Evolutionary conservation across 2,888 invertebrate genomes (phyloP).

Genomic region (Ischnura elegans): DNA sequence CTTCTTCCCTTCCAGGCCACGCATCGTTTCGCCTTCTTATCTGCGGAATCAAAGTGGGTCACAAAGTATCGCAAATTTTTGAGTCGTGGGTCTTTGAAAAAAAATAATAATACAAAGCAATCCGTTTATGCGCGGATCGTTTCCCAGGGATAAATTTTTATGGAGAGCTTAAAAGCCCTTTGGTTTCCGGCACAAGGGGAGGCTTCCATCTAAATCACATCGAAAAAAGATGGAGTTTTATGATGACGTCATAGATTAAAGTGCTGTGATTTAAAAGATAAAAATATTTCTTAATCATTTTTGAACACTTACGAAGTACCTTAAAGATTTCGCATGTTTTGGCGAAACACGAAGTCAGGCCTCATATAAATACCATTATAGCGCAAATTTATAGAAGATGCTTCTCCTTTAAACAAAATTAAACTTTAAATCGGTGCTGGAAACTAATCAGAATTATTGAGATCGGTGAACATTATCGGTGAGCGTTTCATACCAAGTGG

Average conservation of each 20-base stretch:
- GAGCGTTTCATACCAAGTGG: no score
- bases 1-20: neutral
- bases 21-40: neutral
- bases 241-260: neutral
- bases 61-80: neutral
- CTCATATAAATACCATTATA: no score
- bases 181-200: neutral
- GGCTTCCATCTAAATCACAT: neutral
- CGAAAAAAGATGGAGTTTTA: neutral
- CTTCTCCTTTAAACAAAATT: no score
- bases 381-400: no score
- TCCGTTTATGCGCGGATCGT: neutral
- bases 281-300: no score
- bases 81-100: no score
- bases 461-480: no score
- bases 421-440: no score
- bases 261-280: neutral
- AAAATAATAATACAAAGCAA: neutral
- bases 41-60: neutral
- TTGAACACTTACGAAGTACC: no score
- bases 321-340: no score
- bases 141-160: neutral
- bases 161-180: neutral
- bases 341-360: no score
- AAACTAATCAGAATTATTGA: no score